phyloP scores from a whole-genome alignment of 2,113 vertebrate genomes.

The Bubo scandiacus region DNA sequence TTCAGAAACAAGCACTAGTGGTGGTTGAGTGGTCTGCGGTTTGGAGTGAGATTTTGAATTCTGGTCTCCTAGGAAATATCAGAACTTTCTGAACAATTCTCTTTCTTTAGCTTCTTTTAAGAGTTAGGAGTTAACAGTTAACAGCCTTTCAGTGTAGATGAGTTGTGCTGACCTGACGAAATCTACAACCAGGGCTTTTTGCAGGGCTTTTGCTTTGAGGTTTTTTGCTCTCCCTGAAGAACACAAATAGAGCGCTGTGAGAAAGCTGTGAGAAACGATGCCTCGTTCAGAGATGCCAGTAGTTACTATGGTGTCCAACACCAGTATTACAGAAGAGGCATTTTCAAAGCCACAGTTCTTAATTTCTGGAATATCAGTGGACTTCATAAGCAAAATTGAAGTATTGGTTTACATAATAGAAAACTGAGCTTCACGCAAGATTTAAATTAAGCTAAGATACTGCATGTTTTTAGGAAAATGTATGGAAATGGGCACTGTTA shows the following conservation, averaged over 20 bases:
- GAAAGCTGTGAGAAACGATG: rapidly evolving
- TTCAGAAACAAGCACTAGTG: not conserved
- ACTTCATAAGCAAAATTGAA: not conserved
- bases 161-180: not conserved
- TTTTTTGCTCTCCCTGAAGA: not conserved
- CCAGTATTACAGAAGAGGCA: not conserved
- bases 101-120: not conserved
- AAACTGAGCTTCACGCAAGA: not conserved
- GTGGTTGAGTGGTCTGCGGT: not conserved
- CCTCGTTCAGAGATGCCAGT: not conserved
- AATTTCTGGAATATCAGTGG: not conserved
- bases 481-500: not conserved
- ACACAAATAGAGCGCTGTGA: rapidly evolving
- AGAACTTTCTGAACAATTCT: not conserved
- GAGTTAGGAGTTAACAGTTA: not conserved
- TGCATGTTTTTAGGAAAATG: not conserved
- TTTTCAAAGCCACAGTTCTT: not conserved
- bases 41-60: not conserved
- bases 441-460: not conserved
- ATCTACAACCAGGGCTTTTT: not conserved
- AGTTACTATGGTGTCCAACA: not conserved
- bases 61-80: not conserved
- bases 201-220: not conserved
- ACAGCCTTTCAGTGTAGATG: not conserved
- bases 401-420: not conserved